Evolutionary conservation across 2,888 invertebrate genomes (phyloP).

Genomic region (Agrilus cyanescens): DNA sequence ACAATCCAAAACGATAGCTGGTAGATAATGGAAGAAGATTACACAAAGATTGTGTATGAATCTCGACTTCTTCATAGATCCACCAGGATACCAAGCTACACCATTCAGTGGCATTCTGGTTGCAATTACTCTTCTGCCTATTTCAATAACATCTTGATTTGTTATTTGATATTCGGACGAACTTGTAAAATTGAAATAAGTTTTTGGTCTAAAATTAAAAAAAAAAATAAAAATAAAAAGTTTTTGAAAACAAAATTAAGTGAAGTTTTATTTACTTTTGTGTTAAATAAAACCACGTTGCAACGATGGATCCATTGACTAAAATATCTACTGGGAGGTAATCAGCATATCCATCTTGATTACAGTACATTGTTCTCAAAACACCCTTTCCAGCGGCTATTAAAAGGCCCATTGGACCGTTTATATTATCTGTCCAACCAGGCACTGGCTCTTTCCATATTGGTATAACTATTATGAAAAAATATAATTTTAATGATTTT

Average conservation of each 20-base stretch:
- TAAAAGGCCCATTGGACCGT: conserved; percentile 79
- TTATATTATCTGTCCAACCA: conserved; percentile 89
- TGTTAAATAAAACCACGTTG: conserved; percentile 40
- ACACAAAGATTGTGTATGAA: conserved; percentile 70
- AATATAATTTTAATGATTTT: background rate
- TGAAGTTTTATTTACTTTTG: conserved; percentile 35
- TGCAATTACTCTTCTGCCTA: conserved; percentile 65
- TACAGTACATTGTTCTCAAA: conserved; percentile 78
- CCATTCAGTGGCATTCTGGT: conserved; percentile 75
- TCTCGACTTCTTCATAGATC: conserved; percentile 72
- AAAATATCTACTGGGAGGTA: conserved; percentile 71
- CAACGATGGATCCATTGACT: conserved; percentile 49
- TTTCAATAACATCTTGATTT: conserved; percentile 80
- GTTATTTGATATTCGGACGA: conserved; percentile 70
- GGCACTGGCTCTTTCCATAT: conserved; percentile 74
- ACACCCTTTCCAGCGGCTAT: conserved; percentile 82
- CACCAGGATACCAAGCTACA: conserved; percentile 73
- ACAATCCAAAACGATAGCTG: conserved; percentile 75
- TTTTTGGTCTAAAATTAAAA: background rate
- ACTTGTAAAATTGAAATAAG: conserved; percentile 57
- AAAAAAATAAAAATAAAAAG: background rate
- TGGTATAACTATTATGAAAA: conserved; percentile 57
- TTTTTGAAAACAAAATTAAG: background rate
- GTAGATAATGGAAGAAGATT: conserved; percentile 80
- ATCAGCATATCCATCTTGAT: conserved; percentile 65